A percentile compares a stretch with the other conserved stretches of the same genome.
Conservation (phyloP, 1,140 invertebrate species). For the Trichonephila inaurata region DNA sequence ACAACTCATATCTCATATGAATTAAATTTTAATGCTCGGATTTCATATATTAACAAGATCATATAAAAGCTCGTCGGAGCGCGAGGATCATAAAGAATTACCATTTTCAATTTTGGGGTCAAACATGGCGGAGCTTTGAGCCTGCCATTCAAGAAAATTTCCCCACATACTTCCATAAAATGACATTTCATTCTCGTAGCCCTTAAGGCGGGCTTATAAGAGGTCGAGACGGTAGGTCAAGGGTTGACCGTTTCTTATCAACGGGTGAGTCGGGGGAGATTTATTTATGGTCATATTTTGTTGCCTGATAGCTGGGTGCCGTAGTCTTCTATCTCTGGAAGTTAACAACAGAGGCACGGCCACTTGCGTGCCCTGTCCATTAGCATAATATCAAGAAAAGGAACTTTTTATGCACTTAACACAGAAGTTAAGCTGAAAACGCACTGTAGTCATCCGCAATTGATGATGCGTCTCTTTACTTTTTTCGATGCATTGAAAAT, state of each 20-base stretch:
- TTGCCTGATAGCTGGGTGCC: constrained; percentile 32
- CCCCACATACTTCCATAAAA: background rate
- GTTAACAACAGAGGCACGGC: background rate
- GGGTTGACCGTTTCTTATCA: constrained; percentile 59
- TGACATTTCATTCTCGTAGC: constrained; percentile 15
- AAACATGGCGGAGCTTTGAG: background rate
- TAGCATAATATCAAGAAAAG: constrained; percentile 43
- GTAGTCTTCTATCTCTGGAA: background rate
- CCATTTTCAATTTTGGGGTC: background rate
- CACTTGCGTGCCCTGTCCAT: background rate
- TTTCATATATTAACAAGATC: too few species aligned
- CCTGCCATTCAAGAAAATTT: background rate
- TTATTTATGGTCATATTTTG: constrained; percentile 47
- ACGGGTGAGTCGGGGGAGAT: constrained; percentile 37
- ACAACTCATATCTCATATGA: too few species aligned
- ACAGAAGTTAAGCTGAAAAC: constrained; percentile 33
- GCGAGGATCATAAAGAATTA: too few species aligned
- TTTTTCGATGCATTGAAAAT: too few species aligned
- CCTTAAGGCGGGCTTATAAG: background rate
- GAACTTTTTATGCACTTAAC: constrained; percentile 11
- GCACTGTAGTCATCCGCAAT: background rate
- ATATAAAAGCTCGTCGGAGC: too few species aligned
- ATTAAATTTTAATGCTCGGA: too few species aligned
- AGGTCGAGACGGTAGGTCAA: constrained; percentile 33
- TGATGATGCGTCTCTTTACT: background rate